Evolutionary conservation across 2,888 invertebrate species (phyloP).

Genomic region (Sylvicola fuscatus): DNA sequence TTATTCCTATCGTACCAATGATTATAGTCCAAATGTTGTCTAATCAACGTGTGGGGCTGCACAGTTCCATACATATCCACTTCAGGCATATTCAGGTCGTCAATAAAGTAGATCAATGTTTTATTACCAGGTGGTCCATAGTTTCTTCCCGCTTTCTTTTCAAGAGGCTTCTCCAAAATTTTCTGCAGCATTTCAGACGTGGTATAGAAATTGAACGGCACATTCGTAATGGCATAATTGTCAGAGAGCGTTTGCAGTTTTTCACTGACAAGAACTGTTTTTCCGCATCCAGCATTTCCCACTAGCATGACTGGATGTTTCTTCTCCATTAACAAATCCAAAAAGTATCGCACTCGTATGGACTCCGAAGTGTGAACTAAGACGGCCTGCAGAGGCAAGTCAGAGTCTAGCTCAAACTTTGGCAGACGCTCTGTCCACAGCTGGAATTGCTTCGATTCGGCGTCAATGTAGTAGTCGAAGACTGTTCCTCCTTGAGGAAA

Average conservation of each 20-base stretch:
- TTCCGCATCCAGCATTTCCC: constrained; percentile 83
- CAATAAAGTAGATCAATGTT: constrained; percentile 83
- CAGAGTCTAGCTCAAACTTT: constrained; percentile 79
- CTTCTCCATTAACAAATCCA: constrained; percentile 73
- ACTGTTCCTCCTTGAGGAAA: constrained; percentile 73
- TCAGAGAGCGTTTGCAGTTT: constrained; percentile 53
- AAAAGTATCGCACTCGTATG: constrained; percentile 68
- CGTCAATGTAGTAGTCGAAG: constrained; percentile 86
- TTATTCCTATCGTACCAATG: constrained; percentile 90
- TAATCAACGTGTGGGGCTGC: constrained; percentile 85
- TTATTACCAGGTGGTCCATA: constrained; percentile 92
- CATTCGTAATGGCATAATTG: constrained; percentile 73
- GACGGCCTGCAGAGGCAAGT: constrained; percentile 79
- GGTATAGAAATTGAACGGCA: constrained; percentile 94
- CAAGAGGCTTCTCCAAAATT: constrained; percentile 80
- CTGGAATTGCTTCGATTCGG: constrained; percentile 73
- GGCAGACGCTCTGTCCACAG: constrained; percentile 80
- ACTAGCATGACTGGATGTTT: constrained; percentile 88
- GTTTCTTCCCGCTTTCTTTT: constrained; percentile 90
- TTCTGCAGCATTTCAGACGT: constrained; percentile 86
- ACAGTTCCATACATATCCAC: constrained; percentile 79
- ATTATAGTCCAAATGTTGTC: constrained; percentile 88
- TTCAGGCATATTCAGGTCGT: constrained; percentile 98
- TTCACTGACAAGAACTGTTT: constrained; percentile 65
- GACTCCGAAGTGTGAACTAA: constrained; percentile 89